Evolutionary conservation across 2,113 vertebrate species (phyloP).

Genomic region (Aphelocoma coerulescens): DNA sequence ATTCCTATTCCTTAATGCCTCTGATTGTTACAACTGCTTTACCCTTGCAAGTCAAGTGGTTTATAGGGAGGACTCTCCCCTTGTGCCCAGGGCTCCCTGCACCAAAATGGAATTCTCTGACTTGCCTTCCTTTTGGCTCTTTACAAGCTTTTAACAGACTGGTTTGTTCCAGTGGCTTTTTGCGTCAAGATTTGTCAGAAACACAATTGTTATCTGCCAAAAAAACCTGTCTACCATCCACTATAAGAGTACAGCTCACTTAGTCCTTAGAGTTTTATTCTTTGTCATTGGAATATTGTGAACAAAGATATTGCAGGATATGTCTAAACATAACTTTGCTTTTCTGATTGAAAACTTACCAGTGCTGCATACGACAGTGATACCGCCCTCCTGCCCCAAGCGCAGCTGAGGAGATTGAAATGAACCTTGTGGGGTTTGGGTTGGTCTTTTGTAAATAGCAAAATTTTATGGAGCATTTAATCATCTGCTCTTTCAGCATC

Average conservation of each 20-base stretch:
- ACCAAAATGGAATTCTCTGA: not conserved
- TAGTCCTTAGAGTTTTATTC: not conserved
- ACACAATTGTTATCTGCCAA: not conserved
- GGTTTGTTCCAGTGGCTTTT: not conserved
- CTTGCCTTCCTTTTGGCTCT: not conserved
- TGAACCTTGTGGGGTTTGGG: not conserved
- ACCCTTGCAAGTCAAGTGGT: not conserved
- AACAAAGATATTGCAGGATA: not conserved
- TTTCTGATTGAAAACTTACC: not conserved
- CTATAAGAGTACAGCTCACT: not conserved
- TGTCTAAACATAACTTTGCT: not conserved
- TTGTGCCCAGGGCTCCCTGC: not conserved
- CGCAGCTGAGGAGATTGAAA: not conserved
- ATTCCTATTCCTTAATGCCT: not conserved
- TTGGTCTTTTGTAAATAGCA: not conserved
- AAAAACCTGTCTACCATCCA: not conserved
- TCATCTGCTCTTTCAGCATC: not conserved
- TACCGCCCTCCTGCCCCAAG: not conserved
- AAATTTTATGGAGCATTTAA: not conserved
- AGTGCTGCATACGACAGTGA: rapidly evolving
- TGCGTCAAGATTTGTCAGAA: not conserved
- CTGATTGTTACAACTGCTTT: not conserved
- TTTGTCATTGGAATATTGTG: not conserved
- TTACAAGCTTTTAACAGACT: not conserved
- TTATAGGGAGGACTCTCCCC: not conserved